These are phyloP conservation scores for Neodiprion fabricii DNA, from an alignment of 1,140 invertebrate species.

Conservation along the genomic window DNA sequence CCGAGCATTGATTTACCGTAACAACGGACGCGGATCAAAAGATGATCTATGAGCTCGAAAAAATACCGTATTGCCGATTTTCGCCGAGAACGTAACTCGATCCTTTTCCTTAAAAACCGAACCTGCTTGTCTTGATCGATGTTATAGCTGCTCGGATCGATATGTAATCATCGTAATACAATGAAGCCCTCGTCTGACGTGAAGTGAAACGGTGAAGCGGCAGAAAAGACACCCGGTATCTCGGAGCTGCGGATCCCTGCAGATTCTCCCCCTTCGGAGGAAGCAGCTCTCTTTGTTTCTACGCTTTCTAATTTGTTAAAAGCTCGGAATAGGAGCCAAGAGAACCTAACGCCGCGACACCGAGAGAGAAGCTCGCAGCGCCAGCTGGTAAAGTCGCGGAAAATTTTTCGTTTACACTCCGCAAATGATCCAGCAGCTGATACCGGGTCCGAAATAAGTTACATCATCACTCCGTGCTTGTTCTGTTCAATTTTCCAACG, in stretches of 20 bases:
- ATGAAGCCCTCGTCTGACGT: too few relatives aligned
- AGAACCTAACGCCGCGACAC: background rate
- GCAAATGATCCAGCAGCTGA: background rate
- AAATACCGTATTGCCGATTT: too few relatives aligned
- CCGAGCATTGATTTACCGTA: too few relatives aligned
- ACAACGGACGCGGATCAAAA: too few relatives aligned
- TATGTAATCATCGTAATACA: background rate
- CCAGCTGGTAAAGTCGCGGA: too few relatives aligned
- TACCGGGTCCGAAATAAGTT: background rate
- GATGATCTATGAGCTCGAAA: too few relatives aligned
- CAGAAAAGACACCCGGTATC: too few relatives aligned
- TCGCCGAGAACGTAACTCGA: background rate
- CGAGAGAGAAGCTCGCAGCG: background rate
- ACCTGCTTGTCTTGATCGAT: background rate
- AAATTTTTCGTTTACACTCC: background rate
- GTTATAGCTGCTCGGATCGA: background rate
- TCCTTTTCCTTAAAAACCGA: background rate
- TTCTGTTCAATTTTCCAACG: background rate
- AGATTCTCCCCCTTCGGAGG: conserved; percentile 17
- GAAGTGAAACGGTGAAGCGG: too few relatives aligned
- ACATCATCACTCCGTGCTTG: background rate
- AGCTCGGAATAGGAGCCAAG: conserved; percentile 35
- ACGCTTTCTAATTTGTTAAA: conserved; percentile 53
- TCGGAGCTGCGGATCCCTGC: too few relatives aligned
- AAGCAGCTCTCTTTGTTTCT: conserved; percentile 19